Conservation (phyloP, 2,797 vertebrate species). For the Crenuchus spilurus region DNA sequence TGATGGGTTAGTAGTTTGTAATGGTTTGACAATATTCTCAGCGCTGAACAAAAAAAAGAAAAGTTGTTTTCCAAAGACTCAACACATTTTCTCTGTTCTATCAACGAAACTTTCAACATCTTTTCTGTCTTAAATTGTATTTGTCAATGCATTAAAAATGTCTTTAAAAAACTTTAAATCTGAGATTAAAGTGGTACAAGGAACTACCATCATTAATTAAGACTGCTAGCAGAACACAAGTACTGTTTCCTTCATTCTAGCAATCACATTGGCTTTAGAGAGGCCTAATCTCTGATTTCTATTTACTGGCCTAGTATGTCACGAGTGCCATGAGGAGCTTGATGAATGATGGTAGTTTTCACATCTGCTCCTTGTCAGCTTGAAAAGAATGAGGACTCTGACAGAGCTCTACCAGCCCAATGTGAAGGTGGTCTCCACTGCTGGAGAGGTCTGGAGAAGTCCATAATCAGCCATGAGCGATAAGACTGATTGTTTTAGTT, state of each 20-base stretch:
- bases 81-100: no score
- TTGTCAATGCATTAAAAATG: no score
- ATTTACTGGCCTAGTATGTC: slow-evolving; percentile 19
- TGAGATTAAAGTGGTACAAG: no score
- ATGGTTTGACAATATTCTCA: no score
- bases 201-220: no score
- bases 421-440: slow-evolving; percentile 29
- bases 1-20: no score
- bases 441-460: slow-evolving; percentile 15
- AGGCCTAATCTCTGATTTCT: neutral
- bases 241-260: neutral
- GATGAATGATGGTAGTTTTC: slow-evolving; percentile 26
- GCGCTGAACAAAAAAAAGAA: no score
- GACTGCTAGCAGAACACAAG: no score
- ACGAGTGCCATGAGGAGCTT: neutral
- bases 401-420: slow-evolving; percentile 45
- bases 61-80: no score
- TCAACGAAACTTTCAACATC: no score
- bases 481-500: slow-evolving; percentile 47
- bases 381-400: slow-evolving; percentile 26
- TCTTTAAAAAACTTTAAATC: no score
- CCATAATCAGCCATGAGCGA: slow-evolving; percentile 47
- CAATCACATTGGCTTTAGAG: neutral
- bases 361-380: slow-evolving; percentile 45
- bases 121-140: no score